phyloP scores from a whole-genome alignment of 2,113 vertebrate species.

The Porphyrio hochstetteri region DNA sequence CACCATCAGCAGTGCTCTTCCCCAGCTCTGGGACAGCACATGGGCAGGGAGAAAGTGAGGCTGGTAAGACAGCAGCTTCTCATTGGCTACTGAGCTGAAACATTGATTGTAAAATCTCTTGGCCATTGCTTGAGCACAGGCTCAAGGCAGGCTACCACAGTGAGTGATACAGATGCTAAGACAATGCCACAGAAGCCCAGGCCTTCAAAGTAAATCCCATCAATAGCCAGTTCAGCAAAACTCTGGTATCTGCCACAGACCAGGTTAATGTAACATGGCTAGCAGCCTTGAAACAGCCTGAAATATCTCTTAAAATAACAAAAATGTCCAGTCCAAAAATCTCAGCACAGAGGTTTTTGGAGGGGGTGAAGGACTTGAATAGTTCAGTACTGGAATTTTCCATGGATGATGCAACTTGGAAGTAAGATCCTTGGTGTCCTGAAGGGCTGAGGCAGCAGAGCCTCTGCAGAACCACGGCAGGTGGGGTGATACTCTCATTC shows the following conservation, averaged over 20 bases:
- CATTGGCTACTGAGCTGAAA: not conserved
- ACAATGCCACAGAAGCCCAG: not conserved
- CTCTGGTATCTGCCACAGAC: not conserved
- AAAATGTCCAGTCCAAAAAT: not conserved
- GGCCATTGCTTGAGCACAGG: not conserved
- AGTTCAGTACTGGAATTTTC: not conserved
- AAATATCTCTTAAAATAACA: not conserved
- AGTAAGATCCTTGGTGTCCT: not conserved
- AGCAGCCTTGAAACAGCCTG: not conserved
- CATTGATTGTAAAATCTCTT: not conserved
- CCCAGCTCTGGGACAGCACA: not conserved
- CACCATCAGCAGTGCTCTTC: not conserved
- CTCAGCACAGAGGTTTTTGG: not conserved
- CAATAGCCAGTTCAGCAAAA: not conserved
- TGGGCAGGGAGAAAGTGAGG: not conserved
- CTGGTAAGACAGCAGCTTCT: not conserved
- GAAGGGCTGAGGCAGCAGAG: not conserved
- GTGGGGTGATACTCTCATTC: not conserved
- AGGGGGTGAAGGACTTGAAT: not conserved
- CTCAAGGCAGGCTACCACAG: not conserved
- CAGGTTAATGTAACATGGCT: not conserved
- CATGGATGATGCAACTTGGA: not conserved
- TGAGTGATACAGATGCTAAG: not conserved
- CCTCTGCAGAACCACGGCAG: not conserved
- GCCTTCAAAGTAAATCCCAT: not conserved